Conservation (phyloP, 2,113 vertebrate species). For the Eupsittula cactorum region DNA sequence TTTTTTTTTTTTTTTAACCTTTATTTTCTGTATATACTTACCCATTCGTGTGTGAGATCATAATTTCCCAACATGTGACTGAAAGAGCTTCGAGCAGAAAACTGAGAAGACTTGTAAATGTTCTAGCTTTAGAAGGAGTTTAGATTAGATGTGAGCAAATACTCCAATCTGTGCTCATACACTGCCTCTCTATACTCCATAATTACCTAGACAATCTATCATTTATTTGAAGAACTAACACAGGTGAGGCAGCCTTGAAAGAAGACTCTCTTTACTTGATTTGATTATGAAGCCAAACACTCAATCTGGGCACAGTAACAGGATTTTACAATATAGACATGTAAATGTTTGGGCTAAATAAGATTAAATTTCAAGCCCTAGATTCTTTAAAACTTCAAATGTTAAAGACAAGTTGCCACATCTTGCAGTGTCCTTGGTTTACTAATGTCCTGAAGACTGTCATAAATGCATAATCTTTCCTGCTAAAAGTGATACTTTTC, state of each 20-base stretch:
- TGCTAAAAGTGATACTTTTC: background rate
- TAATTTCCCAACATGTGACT: background rate
- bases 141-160: slow-evolving; percentile 6
- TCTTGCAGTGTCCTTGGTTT: background rate
- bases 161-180: background rate
- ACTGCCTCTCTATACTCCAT: background rate
- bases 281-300: slow-evolving; percentile 28
- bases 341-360: slow-evolving; percentile 7
- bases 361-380: background rate
- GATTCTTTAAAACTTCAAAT: background rate
- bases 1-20: background rate
- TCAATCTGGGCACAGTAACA: background rate
- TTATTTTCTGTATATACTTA: background rate
- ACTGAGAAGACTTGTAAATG: background rate
- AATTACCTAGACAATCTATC: slow-evolving; percentile 2
- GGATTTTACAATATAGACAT: background rate
- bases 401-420: background rate
- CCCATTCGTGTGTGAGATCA: background rate
- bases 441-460: background rate
- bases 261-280: background rate
- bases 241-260: slow-evolving; percentile 3
- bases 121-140: background rate
- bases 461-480: background rate
- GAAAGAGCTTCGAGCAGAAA: background rate
- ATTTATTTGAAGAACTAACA: background rate